Evolutionary conservation across 2,113 vertebrate species (phyloP), one percentile per base, ranked within the genome.

Genomic region (Labeo catla): DNA sequence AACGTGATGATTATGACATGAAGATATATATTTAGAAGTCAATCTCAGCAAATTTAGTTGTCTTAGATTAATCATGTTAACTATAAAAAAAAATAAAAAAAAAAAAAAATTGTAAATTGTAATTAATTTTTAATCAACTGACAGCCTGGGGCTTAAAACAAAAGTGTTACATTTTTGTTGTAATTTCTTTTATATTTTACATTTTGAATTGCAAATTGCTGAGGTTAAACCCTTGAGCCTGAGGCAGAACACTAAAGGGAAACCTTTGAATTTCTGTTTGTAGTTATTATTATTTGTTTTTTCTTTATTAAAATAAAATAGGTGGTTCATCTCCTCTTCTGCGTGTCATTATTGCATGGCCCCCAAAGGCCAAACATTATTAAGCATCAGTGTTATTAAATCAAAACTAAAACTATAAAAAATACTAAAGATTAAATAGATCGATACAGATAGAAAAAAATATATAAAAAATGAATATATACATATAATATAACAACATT

Each of bases 151-250:
- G 21, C 11, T 74, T 73, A 43, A 45, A 49, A 6, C 73, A 76
- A 74, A 74, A 76, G 73, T 50, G 12, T 76, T 23, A 74, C n/a
- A 74, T 74, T 74, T 73, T 2, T 74, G 72, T 47, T 74, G 45
- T n/a, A 49, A 49, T 74, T 50, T 28, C 3, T 47, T 76, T 76
- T 76, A 76, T 28, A 76, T 76, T 76, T 76, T 7, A n/a, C 43
- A 50, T 76, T 76, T 76, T 76, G 21, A 45, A 49, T 49, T 23
- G n/a, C 43, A 74, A 74, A 47, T 21, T 50, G 43, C 21, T 23
- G 9, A 21, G 3, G n/a, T 50, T 50, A 76, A 7, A 12, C 6
- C 47, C n/a, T 50, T 15, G n/a, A 76, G 72, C 45, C 72, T 74
- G 21, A 15, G n/a, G 72, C 45, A 49, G n/a, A 73, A 47, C 39